These are phyloP conservation scores for Gobiocypris rarus DNA, from an alignment of 2,113 vertebrate genomes.

Conservation along the genomic window DNA sequence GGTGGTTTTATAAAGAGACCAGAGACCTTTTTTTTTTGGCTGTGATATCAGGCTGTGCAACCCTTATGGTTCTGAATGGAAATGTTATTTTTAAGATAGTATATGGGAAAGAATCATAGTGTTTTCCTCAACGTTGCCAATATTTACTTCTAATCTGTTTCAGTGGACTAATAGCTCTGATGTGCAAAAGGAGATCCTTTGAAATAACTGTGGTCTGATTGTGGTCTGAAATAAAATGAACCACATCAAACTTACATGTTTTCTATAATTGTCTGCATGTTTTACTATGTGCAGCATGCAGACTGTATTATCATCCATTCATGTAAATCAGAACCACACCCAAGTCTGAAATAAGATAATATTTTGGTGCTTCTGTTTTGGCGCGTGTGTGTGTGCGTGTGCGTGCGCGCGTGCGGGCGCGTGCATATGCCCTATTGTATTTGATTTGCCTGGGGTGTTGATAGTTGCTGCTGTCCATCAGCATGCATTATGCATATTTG, in stretches of 20 bases:
- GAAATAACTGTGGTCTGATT: neutral
- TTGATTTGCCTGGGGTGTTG: constrained; percentile 5
- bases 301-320: constrained; percentile 8
- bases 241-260: neutral
- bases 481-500: constrained; percentile 13
- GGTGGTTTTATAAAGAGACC: too few species aligned
- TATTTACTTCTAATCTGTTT: neutral
- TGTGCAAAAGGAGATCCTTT: neutral
- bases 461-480: neutral
- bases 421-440: neutral
- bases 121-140: neutral
- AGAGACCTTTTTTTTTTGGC: too few species aligned
- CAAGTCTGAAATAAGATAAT: neutral
- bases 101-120: neutral
- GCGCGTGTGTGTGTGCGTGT: neutral
- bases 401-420: constrained; percentile 14
- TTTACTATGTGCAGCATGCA: neutral
- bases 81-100: neutral
- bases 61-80: neutral
- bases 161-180: too few species aligned
- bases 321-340: neutral
- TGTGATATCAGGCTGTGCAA: neutral
- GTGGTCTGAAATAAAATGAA: neutral
- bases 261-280: neutral
- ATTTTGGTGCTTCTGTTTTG: neutral